Evolutionary conservation across 2,888 invertebrate species (phyloP).

Genomic region (Drosophila austrosaltans): DNA sequence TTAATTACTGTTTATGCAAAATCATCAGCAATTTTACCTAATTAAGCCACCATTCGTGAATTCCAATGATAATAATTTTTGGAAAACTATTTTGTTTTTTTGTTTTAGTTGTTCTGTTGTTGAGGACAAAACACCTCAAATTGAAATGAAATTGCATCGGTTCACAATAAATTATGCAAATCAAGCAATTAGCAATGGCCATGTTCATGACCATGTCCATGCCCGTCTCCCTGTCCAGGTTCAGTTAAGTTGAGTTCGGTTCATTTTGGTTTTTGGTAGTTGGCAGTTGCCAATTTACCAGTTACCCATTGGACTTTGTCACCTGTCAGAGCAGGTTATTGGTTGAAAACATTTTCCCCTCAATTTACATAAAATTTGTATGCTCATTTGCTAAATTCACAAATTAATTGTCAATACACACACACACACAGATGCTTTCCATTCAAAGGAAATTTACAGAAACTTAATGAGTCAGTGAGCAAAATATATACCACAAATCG

Average conservation of each 20-base stretch:
- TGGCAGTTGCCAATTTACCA: conserved; percentile 14
- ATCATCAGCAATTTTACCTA: conserved; percentile 61
- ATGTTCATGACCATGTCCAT: neutral
- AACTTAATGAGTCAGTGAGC: conserved; percentile 57
- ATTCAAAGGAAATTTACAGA: conserved; percentile 47
- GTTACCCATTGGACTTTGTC: conserved; percentile 39
- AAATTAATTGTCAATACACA: conserved; percentile 66
- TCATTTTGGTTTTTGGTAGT: conserved; percentile 33
- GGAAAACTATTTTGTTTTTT: conserved; percentile 33
- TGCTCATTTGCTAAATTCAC: conserved; percentile 75
- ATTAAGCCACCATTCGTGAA: conserved; percentile 52
- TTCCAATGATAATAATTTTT: conserved; percentile 56
- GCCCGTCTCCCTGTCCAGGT: conserved; percentile 3
- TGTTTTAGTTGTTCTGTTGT: conserved; percentile 25
- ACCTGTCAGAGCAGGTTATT: conserved; percentile 29
- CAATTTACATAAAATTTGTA: conserved; percentile 69
- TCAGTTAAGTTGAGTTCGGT: conserved; percentile 32
- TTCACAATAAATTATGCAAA: conserved; percentile 74
- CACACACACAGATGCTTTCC: conserved; percentile 30
- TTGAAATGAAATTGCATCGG: conserved; percentile 64
- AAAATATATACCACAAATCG: conserved; percentile 49
- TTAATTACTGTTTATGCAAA: conserved; percentile 63
- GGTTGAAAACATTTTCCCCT: conserved; percentile 47
- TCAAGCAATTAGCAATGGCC: conserved; percentile 66
- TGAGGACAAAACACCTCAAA: conserved; percentile 57